A percentile compares a stretch with the other conserved stretches of the same genome.
Conservation (phyloP, 2,888 invertebrate species). For the Hypomecis punctinalis region DNA sequence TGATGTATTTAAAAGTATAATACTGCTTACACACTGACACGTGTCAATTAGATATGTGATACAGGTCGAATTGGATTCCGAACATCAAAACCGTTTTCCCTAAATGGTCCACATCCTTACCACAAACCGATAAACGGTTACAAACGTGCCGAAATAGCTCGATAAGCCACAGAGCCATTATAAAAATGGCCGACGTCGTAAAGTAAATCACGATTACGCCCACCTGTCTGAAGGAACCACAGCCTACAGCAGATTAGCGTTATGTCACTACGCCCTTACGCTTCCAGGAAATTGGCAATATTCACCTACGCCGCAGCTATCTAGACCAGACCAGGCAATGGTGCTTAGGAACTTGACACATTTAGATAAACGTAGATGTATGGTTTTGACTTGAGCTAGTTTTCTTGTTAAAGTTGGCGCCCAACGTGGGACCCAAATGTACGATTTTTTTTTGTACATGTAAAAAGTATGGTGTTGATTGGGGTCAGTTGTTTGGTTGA, state of each 20-base stretch:
- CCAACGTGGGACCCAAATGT: constrained; percentile 11
- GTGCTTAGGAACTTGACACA: constrained; percentile 15
- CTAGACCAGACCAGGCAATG: constrained; percentile 15
- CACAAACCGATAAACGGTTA: constrained; percentile 28
- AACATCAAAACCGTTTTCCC: constrained; percentile 6
- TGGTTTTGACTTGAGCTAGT: not conserved
- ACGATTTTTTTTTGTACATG: no score
- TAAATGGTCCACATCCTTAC: constrained; percentile 23
- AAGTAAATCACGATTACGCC: constrained; percentile 36
- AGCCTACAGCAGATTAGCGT: constrained; percentile 33
- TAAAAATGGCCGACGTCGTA: constrained; percentile 33
- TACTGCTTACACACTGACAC: not conserved
- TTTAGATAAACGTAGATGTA: constrained; percentile 15
- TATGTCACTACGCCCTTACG: constrained; percentile 25
- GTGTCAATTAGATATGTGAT: not conserved
- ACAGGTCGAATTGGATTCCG: constrained; percentile 6
- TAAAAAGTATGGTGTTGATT: no score
- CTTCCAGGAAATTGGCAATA: constrained; percentile 42
- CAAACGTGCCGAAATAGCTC: constrained; percentile 26
- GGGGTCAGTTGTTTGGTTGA: no score
- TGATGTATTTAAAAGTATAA: not conserved
- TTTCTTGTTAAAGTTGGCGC: constrained; percentile 7
- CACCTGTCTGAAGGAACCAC: constrained; percentile 21
- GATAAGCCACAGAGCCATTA: constrained; percentile 31
- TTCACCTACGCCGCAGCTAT: constrained; percentile 26